A percentile compares a stretch with the other conserved stretches of the same genome.
Evolutionary conservation across 1,140 invertebrate genomes (phyloP).

Genomic region (Megathymus violae): DNA sequence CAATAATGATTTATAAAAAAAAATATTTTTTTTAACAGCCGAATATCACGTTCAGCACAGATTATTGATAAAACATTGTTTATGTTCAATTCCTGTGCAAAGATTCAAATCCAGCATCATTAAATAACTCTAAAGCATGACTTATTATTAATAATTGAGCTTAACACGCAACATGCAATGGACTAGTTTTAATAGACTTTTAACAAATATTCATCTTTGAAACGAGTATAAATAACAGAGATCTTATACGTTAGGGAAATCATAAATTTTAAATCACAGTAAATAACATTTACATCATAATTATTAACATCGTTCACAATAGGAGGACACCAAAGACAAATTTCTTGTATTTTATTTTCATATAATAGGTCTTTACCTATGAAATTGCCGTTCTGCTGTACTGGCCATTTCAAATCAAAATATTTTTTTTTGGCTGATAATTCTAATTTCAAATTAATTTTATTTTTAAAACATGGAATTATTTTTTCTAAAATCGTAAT

Average conservation of each 20-base stretch:
- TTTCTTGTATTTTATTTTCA: too few relatives aligned
- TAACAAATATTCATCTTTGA: constrained; percentile 26
- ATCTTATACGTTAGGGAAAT: constrained; percentile 17
- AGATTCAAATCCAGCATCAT: constrained; percentile 42
- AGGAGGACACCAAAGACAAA: not conserved
- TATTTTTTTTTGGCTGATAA: too few relatives aligned
- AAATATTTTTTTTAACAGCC: too few relatives aligned
- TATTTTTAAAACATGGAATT: too few relatives aligned
- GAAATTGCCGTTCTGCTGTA: too few relatives aligned
- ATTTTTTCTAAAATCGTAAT: too few relatives aligned
- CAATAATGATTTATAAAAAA: too few relatives aligned
- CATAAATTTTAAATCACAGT: constrained; percentile 29
- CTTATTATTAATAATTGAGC: constrained; percentile 68
- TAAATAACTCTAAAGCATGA: constrained; percentile 47
- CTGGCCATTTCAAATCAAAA: too few relatives aligned
- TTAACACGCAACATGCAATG: constrained; percentile 39
- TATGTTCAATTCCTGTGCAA: not conserved
- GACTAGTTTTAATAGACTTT: constrained; percentile 29
- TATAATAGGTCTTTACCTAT: too few relatives aligned
- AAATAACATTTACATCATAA: constrained; percentile 1
- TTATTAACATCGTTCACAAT: not conserved
- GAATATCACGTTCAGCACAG: too few relatives aligned
- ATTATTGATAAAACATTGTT: too few relatives aligned
- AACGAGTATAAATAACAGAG: constrained; percentile 27
- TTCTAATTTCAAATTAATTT: too few relatives aligned